Conservation (phyloP, 2,113 vertebrate species). For the Marcusenius ussheri region DNA sequence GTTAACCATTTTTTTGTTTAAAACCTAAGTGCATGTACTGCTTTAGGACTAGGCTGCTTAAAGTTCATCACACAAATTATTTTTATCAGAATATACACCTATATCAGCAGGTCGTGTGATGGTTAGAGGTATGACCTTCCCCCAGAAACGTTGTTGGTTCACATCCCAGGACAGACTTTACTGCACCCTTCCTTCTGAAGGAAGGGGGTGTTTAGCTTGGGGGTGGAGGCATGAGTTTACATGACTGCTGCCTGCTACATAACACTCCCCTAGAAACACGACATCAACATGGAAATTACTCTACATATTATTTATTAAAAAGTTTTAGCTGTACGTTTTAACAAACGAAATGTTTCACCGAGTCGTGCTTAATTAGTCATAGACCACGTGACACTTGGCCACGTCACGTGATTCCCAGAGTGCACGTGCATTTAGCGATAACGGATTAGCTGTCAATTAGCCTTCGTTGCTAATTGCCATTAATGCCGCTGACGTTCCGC, state of each 20-base stretch:
- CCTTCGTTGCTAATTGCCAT: background rate
- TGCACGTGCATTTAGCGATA: background rate
- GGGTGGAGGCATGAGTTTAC: background rate
- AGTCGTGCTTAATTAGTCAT: background rate
- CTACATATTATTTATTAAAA: background rate
- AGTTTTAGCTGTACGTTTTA: background rate
- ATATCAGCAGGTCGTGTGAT: background rate
- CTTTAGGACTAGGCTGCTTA: background rate
- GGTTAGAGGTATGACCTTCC: background rate
- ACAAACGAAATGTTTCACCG: background rate
- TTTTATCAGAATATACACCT: background rate
- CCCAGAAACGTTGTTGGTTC: background rate
- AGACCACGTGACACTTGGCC: background rate
- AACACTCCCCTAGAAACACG: background rate
- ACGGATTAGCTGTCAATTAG: slow-evolving; percentile 4
- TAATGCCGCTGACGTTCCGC: background rate
- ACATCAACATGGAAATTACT: background rate
- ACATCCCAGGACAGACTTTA: background rate
- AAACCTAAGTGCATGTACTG: background rate
- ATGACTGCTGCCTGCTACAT: background rate
- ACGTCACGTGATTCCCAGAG: background rate
- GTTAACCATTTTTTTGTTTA: background rate
- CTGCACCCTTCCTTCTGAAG: background rate
- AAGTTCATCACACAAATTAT: background rate
- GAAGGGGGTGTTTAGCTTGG: background rate